Conservation (phyloP, 1,140 invertebrate genomes). For the Pogonomyrmex barbatus region DNA sequence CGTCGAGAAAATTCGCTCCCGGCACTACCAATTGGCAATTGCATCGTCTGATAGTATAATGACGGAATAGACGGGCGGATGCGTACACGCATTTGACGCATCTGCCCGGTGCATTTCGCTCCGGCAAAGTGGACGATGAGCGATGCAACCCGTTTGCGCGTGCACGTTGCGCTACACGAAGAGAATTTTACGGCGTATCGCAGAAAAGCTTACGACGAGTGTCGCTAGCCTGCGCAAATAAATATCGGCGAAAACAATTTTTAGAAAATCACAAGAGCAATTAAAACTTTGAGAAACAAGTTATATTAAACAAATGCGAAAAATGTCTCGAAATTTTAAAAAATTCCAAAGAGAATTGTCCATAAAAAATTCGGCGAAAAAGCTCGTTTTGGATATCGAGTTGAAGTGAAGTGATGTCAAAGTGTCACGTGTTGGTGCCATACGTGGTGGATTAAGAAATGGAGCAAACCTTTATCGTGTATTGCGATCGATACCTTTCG, state of each 20-base stretch:
- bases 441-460: slow-evolving; percentile 29
- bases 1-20: slow-evolving; percentile 74
- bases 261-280: neutral
- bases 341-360: neutral
- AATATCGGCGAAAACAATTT: slow-evolving; percentile 28
- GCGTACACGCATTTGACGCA: slow-evolving; percentile 70
- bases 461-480: slow-evolving; percentile 39
- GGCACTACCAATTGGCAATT: slow-evolving; percentile 80
- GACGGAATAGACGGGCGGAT: slow-evolving; percentile 74
- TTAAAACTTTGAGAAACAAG: neutral
- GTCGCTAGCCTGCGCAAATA: slow-evolving; percentile 21
- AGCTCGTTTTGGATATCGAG: neutral
- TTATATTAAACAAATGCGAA: neutral
- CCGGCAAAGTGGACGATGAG: slow-evolving; percentile 61
- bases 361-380: neutral
- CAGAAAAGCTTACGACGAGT: slow-evolving; percentile 18
- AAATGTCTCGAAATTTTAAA: neutral
- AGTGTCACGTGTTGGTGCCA: neutral
- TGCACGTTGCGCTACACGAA: neutral
- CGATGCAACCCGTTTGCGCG: slow-evolving; percentile 50
- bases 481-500: slow-evolving; percentile 38
- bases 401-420: neutral
- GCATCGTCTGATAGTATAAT: slow-evolving; percentile 83
- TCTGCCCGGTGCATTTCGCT: slow-evolving; percentile 69
- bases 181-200: slow-evolving; percentile 26